These are phyloP conservation scores for Lampris megalopsis DNA, from an alignment of 2,113 vertebrate genomes.

Conservation along the genomic window DNA sequence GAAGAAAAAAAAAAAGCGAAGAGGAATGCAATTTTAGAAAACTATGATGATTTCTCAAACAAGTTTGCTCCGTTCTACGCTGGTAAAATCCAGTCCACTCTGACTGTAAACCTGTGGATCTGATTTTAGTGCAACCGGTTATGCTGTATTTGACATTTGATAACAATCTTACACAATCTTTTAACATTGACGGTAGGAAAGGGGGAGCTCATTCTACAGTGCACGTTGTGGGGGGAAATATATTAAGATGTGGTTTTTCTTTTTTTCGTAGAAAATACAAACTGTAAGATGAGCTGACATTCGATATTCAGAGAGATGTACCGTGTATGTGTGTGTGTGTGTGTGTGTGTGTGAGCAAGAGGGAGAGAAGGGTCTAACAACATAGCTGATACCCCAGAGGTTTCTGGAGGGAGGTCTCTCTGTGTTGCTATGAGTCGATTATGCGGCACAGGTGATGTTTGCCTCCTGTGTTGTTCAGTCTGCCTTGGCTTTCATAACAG, in stretches of 20 bases:
- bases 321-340: not conserved
- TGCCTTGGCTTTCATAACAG: too few species aligned
- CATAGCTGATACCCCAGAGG: not conserved
- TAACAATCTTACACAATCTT: too few species aligned
- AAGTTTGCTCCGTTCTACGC: too few species aligned
- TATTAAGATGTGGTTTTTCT: too few species aligned
- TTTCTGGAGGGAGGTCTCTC: not conserved
- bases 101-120: constrained; percentile 1
- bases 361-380: not conserved
- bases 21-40: too few species aligned
- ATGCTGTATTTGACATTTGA: too few species aligned
- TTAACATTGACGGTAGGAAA: not conserved
- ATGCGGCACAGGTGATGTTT: too few species aligned
- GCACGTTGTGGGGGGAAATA: constrained; percentile 25
- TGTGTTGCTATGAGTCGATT: too few species aligned
- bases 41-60: too few species aligned
- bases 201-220: constrained; percentile 46
- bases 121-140: constrained; percentile 17
- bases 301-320: constrained; percentile 22
- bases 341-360: not conserved
- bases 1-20: too few species aligned
- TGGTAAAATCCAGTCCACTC: not conserved
- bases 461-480: too few species aligned
- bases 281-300: constrained; percentile 27
- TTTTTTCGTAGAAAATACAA: constrained; percentile 12